These are phyloP conservation scores for Nyleta sp. DNA, from an alignment of 2,888 invertebrate genomes.

Conservation along the genomic window DNA sequence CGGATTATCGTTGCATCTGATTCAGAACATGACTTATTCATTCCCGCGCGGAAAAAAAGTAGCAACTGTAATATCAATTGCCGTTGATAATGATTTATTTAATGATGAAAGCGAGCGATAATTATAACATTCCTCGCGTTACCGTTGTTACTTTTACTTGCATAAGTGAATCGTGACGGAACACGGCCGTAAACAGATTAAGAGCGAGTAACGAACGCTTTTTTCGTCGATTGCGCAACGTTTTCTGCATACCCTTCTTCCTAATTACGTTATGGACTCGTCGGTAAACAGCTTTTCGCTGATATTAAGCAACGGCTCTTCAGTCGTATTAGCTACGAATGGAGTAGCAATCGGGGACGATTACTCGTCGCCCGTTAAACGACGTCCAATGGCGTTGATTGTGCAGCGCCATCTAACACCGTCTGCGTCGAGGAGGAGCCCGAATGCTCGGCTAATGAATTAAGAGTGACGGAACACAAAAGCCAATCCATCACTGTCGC, in stretches of 20 bases:
- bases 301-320: conserved; percentile 7
- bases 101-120: conserved; percentile 44
- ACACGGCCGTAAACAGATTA: conserved; percentile 25
- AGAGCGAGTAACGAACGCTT: conserved; percentile 32
- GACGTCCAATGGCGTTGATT: conserved; percentile 43
- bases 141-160: conserved; percentile 44
- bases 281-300: conserved; percentile 2
- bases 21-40: conserved; percentile 54
- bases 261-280: conserved; percentile 9
- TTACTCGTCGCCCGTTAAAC: conserved; percentile 36
- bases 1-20: conserved; percentile 54
- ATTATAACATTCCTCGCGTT: conserved; percentile 46
- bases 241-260: background rate
- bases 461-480: conserved; percentile 53
- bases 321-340: conserved; percentile 11
- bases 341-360: conserved; percentile 17
- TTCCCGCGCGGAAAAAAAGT: conserved; percentile 26
- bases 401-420: conserved; percentile 23
- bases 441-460: conserved; percentile 45
- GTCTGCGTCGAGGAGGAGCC: conserved; percentile 12
- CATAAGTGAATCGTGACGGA: conserved; percentile 42
- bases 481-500: conserved; percentile 66
- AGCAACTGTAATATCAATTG: conserved; percentile 39
- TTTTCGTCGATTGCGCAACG: conserved; percentile 14
- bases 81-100: conserved; percentile 53